These are phyloP conservation scores for Leucozona laternaria DNA, from an alignment of 2,888 invertebrate species.

Conservation along the genomic window DNA sequence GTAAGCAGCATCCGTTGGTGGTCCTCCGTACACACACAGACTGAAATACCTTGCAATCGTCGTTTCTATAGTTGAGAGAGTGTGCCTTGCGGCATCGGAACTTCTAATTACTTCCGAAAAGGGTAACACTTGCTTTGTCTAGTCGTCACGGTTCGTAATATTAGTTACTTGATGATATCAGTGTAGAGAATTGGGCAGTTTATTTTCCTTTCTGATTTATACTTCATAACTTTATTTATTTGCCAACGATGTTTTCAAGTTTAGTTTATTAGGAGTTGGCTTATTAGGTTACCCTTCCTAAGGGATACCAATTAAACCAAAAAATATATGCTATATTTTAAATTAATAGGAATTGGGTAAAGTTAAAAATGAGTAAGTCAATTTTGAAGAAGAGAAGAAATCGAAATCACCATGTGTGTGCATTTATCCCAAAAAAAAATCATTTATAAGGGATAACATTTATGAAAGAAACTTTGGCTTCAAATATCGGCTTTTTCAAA, in stretches of 20 bases:
- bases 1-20: constrained; percentile 17
- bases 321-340: too few relatives aligned
- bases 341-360: too few relatives aligned
- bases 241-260: background rate
- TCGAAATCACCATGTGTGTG: too few relatives aligned
- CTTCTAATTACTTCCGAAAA: constrained; percentile 54
- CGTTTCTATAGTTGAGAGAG: background rate
- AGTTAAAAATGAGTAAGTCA: too few relatives aligned
- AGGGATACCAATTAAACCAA: background rate
- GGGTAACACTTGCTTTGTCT: constrained; percentile 38
- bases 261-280: background rate
- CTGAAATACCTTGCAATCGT: background rate
- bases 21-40: constrained; percentile 29
- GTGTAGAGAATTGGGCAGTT: constrained; percentile 30
- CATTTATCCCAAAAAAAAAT: too few relatives aligned
- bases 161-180: constrained; percentile 36
- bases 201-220: constrained; percentile 52
- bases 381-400: too few relatives aligned
- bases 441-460: too few relatives aligned
- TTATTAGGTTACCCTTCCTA: background rate
- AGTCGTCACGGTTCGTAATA: constrained; percentile 14
- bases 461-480: too few relatives aligned
- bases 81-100: constrained; percentile 24
- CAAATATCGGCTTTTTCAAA: too few relatives aligned
- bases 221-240: constrained; percentile 29